Percentiles rank a stretch among this genome's conserved stretches.
Conservation (phyloP, 2,888 invertebrate species). For the Drosophila birchii region DNA sequence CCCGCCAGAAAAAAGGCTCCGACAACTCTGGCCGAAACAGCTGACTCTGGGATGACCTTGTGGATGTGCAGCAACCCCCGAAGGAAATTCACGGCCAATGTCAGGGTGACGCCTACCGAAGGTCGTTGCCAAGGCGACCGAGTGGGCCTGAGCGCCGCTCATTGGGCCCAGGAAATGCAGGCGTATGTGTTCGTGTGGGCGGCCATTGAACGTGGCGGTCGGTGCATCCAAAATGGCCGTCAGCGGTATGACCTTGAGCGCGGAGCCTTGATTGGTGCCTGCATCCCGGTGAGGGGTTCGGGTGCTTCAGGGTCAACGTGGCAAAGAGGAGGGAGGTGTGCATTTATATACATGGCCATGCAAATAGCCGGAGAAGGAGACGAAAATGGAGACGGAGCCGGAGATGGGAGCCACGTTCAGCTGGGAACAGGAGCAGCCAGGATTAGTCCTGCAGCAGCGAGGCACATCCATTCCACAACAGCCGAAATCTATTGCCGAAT, state of each 20-base stretch:
- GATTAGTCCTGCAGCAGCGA: conserved; percentile 27
- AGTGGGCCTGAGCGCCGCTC: conserved; percentile 60
- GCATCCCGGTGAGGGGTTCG: conserved; percentile 41
- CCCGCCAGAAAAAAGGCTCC: conserved; percentile 1
- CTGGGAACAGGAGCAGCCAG: conserved; percentile 35
- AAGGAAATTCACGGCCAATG: conserved; percentile 67
- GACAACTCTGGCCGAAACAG: conserved; percentile 62
- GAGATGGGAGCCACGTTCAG: conserved; percentile 15
- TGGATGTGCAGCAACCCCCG: conserved; percentile 63
- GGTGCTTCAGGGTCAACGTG: background rate
- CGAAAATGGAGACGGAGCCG: background rate
- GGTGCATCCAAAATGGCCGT: conserved; percentile 74
- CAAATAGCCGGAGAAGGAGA: conserved; percentile 3
- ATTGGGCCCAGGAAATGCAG: conserved; percentile 76
- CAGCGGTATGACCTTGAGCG: conserved; percentile 78
- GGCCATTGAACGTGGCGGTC: conserved; percentile 65
- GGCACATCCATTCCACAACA: background rate
- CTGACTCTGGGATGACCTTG: conserved; percentile 47
- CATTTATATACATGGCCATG: conserved; percentile 2
- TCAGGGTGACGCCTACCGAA: conserved; percentile 81
- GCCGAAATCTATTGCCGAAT: conserved; percentile 3
- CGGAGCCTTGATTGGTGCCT: conserved; percentile 68
- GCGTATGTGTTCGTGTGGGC: conserved; percentile 48
- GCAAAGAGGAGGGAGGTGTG: background rate
- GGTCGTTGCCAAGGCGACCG: conserved; percentile 71